A percentile compares a stretch with the other conserved stretches of the same genome.
Conservation (phyloP, 2,797 vertebrate species). For the Cirrhinus mrigala region DNA sequence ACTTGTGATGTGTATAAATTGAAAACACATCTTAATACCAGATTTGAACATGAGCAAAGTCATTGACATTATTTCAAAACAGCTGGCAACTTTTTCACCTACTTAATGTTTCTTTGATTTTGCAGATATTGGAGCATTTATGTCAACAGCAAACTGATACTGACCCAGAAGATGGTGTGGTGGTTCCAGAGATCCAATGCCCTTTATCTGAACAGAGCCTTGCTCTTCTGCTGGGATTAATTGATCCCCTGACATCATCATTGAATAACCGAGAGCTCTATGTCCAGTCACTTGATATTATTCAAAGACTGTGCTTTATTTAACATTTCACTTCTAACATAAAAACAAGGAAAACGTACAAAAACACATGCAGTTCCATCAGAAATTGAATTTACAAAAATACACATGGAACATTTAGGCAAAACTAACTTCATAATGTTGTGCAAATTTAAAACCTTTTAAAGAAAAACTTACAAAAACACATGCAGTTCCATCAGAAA, state of each 20-base stretch:
- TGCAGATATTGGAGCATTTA: background rate
- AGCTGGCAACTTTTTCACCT: background rate
- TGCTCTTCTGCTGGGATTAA: background rate
- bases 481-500: background rate
- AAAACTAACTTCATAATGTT: conserved; percentile 1
- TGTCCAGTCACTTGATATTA: conserved; percentile 1
- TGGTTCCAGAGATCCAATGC: conserved; percentile 12
- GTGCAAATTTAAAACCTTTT: too few relatives aligned
- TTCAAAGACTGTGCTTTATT: conserved; percentile 14
- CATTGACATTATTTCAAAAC: background rate
- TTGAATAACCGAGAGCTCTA: background rate
- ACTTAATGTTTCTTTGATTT: conserved; percentile 3
- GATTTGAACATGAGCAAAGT: background rate
- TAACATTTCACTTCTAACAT: background rate
- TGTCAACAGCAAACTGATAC: background rate
- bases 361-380: background rate
- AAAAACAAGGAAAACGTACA: background rate
- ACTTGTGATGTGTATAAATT: conserved; percentile 1
- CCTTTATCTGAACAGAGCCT: conserved; percentile 4
- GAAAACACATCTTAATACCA: background rate
- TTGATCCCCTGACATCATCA: conserved; percentile 12
- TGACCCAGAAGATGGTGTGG: conserved; percentile 23
- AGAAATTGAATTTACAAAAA: background rate
- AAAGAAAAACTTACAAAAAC: background rate
- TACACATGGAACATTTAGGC: background rate